phyloP scores from a whole-genome alignment of 1,140 invertebrate genomes.

The Drosophila chauvacae region DNA sequence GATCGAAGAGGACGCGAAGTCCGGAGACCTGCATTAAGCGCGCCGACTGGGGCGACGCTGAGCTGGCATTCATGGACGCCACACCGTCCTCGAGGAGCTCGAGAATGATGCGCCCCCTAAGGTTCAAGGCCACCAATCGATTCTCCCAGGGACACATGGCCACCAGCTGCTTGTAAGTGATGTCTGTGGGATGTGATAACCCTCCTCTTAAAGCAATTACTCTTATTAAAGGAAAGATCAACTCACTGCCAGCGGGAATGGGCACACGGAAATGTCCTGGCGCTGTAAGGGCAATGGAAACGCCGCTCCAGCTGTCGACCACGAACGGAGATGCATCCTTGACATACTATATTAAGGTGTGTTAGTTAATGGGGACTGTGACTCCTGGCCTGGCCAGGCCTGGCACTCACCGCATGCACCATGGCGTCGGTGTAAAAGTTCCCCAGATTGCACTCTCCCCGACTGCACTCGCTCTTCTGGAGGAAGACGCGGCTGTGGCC shows the following conservation, averaged over 20 bases:
- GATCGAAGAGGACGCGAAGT: slow-evolving; percentile 85
- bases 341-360: slow-evolving; percentile 59
- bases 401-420: slow-evolving; percentile 85
- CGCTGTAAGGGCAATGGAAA: slow-evolving; percentile 62
- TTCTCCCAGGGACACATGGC: slow-evolving; percentile 90
- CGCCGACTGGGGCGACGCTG: slow-evolving; percentile 24
- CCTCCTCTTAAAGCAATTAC: neutral
- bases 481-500: slow-evolving; percentile 87
- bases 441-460: slow-evolving; percentile 90
- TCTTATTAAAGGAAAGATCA: too few relatives aligned
- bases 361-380: neutral
- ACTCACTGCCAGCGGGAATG: slow-evolving; percentile 61
- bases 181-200: slow-evolving; percentile 79
- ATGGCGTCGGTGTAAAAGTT: slow-evolving; percentile 90
- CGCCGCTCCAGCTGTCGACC: slow-evolving; percentile 58
- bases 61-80: slow-evolving; percentile 82
- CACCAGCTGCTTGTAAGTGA: slow-evolving; percentile 89
- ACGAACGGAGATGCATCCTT: slow-evolving; percentile 9
- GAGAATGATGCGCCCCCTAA: slow-evolving; percentile 87
- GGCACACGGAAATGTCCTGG: slow-evolving; percentile 70
- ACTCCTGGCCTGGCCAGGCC: neutral
- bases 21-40: slow-evolving; percentile 88
- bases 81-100: slow-evolving; percentile 87
- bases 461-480: slow-evolving; percentile 86
- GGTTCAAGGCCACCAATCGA: slow-evolving; percentile 88